phyloP scores from a whole-genome alignment of 2,797 vertebrate genomes.

The Aeoliscus strigatus region DNA sequence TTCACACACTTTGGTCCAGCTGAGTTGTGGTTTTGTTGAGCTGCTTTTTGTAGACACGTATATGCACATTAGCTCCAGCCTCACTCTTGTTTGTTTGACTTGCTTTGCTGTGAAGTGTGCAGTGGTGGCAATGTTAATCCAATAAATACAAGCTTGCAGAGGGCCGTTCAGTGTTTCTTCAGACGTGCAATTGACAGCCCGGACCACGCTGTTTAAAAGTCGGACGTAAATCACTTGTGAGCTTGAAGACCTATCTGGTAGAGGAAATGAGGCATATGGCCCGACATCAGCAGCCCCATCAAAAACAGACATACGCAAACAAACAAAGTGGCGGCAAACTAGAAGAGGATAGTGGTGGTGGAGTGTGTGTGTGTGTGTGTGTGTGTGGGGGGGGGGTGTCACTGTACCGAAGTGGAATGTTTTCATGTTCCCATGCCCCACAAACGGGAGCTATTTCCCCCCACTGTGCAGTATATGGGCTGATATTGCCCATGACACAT shows the following conservation, averaged over 20 bases:
- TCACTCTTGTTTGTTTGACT: constrained; percentile 35
- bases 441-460: constrained; percentile 50
- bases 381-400: constrained; percentile 3
- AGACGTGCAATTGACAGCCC: too few relatives aligned
- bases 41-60: constrained; percentile 43
- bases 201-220: too few relatives aligned
- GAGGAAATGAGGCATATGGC: constrained; percentile 49
- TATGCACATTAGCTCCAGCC: constrained; percentile 34
- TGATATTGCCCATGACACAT: constrained; percentile 54
- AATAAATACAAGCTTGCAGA: constrained; percentile 2
- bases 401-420: constrained; percentile 48
- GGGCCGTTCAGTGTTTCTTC: too few relatives aligned
- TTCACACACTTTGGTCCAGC: constrained; percentile 49
- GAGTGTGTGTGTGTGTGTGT: background rate
- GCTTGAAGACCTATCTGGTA: constrained; percentile 11
- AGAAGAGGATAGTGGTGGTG: constrained; percentile 6
- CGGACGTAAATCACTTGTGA: too few relatives aligned
- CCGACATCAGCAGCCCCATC: constrained; percentile 50
- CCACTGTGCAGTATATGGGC: constrained; percentile 40
- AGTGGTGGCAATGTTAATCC: constrained; percentile 1
- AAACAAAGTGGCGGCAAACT: constrained; percentile 62
- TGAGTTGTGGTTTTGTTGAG: constrained; percentile 50
- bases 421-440: constrained; percentile 53
- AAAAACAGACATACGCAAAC: constrained; percentile 59
- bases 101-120: constrained; percentile 10